phyloP scores from a whole-genome alignment of 2,797 vertebrate genomes.

The Sarcophilus harrisii region DNA sequence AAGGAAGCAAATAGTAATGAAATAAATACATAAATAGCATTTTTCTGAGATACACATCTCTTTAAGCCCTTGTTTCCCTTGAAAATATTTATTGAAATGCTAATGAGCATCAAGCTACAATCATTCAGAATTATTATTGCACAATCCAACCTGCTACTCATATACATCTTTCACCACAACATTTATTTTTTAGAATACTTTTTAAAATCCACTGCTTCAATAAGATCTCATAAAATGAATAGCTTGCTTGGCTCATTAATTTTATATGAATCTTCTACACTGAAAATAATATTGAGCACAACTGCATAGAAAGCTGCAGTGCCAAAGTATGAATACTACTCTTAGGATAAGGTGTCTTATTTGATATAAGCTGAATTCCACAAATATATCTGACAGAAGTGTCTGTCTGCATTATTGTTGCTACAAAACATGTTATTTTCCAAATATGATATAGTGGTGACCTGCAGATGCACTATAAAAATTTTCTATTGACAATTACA shows the following conservation, averaged over 20 bases:
- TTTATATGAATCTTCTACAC: conserved; percentile 55
- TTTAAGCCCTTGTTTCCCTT: not conserved
- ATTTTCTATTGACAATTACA: conserved; percentile 57
- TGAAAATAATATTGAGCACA: conserved; percentile 54
- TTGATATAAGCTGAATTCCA: conserved; percentile 63
- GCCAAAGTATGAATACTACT: conserved; percentile 15
- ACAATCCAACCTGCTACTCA: conserved; percentile 18
- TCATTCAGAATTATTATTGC: conserved; percentile 16
- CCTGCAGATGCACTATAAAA: conserved; percentile 55
- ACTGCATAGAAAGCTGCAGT: conserved; percentile 55
- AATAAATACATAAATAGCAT: not conserved
- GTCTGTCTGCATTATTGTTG: conserved; percentile 68
- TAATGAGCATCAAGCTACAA: conserved; percentile 37
- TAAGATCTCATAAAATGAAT: conserved; percentile 11
- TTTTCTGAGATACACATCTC: not conserved
- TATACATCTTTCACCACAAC: not conserved
- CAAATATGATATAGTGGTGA: conserved; percentile 55
- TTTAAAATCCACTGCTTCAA: conserved; percentile 45
- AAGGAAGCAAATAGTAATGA: not conserved
- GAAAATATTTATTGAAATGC: conserved; percentile 18
- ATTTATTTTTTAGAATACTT: not conserved
- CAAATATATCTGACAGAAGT: conserved; percentile 65
- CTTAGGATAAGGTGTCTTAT: conserved; percentile 45
- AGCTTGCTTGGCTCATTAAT: conserved; percentile 49
- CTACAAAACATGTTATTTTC: conserved; percentile 65